A percentile compares a stretch with the other conserved stretches of the same genome.
phyloP scores from a whole-genome alignment of 1,140 invertebrate species.

The Lepidurus couesii region DNA sequence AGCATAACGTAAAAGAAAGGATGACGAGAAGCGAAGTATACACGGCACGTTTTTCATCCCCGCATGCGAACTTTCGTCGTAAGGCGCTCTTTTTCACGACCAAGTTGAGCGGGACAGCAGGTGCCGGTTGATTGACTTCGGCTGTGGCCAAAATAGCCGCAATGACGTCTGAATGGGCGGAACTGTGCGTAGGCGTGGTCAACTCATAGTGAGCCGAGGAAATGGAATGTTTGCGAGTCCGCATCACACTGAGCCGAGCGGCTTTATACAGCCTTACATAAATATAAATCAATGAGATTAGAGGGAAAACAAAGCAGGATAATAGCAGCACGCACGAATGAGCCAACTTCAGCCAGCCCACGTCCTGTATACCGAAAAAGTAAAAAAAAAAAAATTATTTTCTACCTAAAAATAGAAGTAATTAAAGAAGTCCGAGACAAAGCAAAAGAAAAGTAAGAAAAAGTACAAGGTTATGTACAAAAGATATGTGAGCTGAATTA shows the following conservation, averaged over 20 bases:
- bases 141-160: conserved; percentile 15
- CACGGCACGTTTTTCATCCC: conserved; percentile 53
- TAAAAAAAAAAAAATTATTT: neutral
- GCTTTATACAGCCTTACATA: conserved; percentile 54
- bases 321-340: conserved; percentile 26
- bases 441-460: too few relatives aligned
- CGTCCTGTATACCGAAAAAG: neutral
- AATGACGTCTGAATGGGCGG: neutral
- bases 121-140: conserved; percentile 5
- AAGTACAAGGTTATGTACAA: too few relatives aligned
- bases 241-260: conserved; percentile 50
- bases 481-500: too few relatives aligned
- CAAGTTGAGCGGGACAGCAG: conserved; percentile 37
- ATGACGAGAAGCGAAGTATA: conserved; percentile 53
- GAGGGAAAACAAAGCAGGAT: conserved; percentile 49
- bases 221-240: conserved; percentile 53
- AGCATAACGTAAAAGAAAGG: conserved; percentile 51
- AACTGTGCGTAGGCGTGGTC: conserved; percentile 30
- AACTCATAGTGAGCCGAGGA: conserved; percentile 40
- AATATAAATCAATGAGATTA: conserved; percentile 51
- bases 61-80: conserved; percentile 24
- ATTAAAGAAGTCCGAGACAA: neutral
- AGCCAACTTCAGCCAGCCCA: conserved; percentile 25
- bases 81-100: conserved; percentile 38
- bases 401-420: neutral